Base-by-base conservation (phyloP, 2,888 invertebrate species). In the Macrosoma leucophasiata region DNA sequence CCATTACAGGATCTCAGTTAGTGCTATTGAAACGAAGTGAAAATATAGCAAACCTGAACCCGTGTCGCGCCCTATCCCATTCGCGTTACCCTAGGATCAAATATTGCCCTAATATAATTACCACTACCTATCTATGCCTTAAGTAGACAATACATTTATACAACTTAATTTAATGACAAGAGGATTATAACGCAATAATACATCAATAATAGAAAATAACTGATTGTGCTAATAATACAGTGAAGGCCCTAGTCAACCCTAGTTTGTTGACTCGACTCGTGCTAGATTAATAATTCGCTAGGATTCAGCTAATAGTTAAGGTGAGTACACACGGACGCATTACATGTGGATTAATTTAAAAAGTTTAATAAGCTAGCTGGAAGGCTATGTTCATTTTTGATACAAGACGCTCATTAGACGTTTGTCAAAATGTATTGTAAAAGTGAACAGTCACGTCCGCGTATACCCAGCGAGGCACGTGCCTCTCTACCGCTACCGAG, bases 151-250 rank as follows among this genome's bases (percentile, higher is more conserved):
- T 75, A 74, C 69, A 77, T 81, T 81, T 82, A 76, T 79, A 82
- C 79, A 82, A 78, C 82, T 82, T 82, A 84, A 77, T 73, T 71
- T 84, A 84, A 78, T 84, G 82, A 84, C 82, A 78, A 84, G 82
- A 82, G 75, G 72, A 70, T 65, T 64, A 73, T 70, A 78, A 78
- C 72, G 58, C 72, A 77, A 75, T 69, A 65, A 71, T 68, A 65
- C 58, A 56, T 58, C 50, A 53, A 52, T 57, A 68, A 67, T 63
- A 62, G 56, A 62, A 65, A 62, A 58, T 54, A 66, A 64, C 64
- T 62, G 61, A 81, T 82, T 82, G 81, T 82, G 81, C 81, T 81
- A 82, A 70, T 66, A 66, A 69, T 72, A 76, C 62, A 58, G 56
- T 59, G 57, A 58, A 58, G 63, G 65, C 58, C 42, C 50, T 64